Conservation (phyloP, 2,113 vertebrate species). For the Tursiops truncatus region DNA sequence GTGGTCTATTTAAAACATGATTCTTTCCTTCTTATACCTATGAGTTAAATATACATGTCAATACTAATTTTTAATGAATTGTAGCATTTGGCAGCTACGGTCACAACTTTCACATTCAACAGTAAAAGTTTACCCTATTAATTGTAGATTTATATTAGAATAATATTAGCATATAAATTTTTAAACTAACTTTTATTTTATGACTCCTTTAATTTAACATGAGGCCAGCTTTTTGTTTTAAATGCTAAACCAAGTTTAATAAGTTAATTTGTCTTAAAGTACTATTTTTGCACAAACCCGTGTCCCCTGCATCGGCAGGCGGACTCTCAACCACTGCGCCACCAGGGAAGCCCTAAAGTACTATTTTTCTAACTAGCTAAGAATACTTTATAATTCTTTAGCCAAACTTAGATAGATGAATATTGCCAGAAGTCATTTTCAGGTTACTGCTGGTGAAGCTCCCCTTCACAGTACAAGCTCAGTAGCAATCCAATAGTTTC, state of each 20-base stretch:
- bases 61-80: not conserved
- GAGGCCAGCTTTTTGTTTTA: not conserved
- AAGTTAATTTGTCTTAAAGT: not conserved
- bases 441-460: not conserved
- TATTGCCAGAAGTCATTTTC: not conserved
- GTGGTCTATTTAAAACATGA: not conserved
- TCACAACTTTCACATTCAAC: slow-evolving; percentile 21
- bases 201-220: not conserved
- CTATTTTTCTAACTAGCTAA: not conserved
- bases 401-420: not conserved
- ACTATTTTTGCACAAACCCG: not conserved
- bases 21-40: not conserved
- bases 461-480: not conserved
- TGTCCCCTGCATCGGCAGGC: too few species aligned
- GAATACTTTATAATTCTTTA: not conserved
- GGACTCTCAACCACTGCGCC: too few species aligned
- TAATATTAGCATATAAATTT: not conserved
- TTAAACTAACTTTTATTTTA: not conserved
- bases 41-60: not conserved
- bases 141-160: slow-evolving; percentile 2
- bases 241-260: not conserved
- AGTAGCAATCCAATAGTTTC: not conserved
- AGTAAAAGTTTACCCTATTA: not conserved
- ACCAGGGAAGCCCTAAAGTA: not conserved
- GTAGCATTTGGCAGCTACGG: not conserved